Base-by-base conservation (phyloP, 2,888 invertebrate species). In the Trachelus troglodyta region DNA sequence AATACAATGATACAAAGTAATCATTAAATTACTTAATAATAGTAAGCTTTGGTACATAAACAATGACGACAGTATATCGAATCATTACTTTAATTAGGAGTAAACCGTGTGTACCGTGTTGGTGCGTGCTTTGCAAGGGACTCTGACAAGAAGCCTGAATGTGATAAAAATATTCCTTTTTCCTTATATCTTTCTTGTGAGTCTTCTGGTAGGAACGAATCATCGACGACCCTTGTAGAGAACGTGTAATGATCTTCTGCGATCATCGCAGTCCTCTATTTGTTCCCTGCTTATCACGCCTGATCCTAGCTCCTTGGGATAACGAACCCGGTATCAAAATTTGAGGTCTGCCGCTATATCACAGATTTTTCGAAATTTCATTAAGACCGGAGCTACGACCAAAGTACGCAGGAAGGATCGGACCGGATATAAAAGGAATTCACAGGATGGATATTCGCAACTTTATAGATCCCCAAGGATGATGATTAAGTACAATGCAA, bases 21-120 rank as follows among this genome's bases (percentile, higher is more conserved):
- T 88, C 85, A 81, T 88, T 89, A 89, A 90, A 89, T 89, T 89
- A 91, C 89, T 90, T 89, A 89, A 89, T 89, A 85, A 87, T 88
- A 88, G 88, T 90, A 90, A 91, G 91, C 91, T 91, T 91, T 91
- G 91, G 91, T 91, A 90, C 89, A 89, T 90, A 90, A 91, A 90
- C 88, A 90, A 90, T 90, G 88, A 88, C 88, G 86, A 89, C 82
- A 84, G 83, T 85, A 86, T 86, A 87, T 74, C 74, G 74, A 56
- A 74, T 74, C 74, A 33, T 74, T 74, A 74, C 37, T n/a, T 74
- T 74, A 74, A 74, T 34, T 74, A 74, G 34, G 12, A 34, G 74
- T 74, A 74, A 74, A 74, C 74, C 74, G 74, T 37, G 74, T 37
- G 74, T 34, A 76, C 74, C 73, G 69, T 75, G 69, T 40, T 68